Percentiles rank a stretch among this genome's conserved stretches.
Evolutionary conservation across 2,797 vertebrate genomes (phyloP).

Genomic region (Falco biarmicus): DNA sequence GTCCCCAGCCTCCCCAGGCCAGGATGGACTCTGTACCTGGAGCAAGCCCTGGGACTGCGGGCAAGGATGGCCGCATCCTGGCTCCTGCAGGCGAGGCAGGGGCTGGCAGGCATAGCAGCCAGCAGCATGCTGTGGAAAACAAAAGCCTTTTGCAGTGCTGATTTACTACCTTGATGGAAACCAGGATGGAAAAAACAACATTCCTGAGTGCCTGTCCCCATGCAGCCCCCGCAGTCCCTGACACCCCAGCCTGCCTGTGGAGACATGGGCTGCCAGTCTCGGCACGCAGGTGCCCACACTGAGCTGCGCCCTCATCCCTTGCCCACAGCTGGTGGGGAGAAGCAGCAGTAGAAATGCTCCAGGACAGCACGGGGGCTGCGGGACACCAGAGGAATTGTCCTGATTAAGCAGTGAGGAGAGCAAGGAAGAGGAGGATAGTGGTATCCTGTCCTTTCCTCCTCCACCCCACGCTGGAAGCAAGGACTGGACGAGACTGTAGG

Average conservation of each 20-base stretch:
- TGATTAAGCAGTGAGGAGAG: not conserved
- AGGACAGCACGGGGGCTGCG: not conserved
- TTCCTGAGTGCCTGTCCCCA: constrained; percentile 26
- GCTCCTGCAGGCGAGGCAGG: not conserved
- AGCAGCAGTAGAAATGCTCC: not conserved
- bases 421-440: not conserved
- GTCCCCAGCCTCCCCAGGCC: not conserved
- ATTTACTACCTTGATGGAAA: constrained; percentile 58
- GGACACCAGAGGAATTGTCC: not conserved
- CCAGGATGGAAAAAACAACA: constrained; percentile 27
- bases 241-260: not conserved
- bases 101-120: not conserved
- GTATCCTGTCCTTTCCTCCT: not conserved
- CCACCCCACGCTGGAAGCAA: not conserved
- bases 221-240: not conserved
- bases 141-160: constrained; percentile 10
- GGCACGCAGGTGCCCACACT: not conserved
- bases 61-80: not conserved
- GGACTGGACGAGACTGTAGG: not conserved
- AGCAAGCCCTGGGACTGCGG: not conserved
- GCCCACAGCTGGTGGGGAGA: not conserved
- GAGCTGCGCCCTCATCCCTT: not conserved
- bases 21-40: fast-evolving
- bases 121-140: constrained; percentile 3
- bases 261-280: not conserved